Evolutionary conservation across 2,888 invertebrate genomes (phyloP).

Genomic region (Podabrus alpinus): DNA sequence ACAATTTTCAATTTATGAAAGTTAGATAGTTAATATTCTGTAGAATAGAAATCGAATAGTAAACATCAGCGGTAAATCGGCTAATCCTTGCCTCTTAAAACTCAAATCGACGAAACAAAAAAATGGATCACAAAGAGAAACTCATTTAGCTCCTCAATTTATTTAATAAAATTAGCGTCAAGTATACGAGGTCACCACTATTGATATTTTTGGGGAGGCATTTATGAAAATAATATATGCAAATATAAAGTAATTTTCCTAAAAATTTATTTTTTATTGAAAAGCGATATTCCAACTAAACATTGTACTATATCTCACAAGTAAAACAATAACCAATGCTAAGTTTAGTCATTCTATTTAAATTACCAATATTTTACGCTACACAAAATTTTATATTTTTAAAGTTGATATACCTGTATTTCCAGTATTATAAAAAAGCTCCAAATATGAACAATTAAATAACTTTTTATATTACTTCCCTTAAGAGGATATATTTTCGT

Average conservation of each 20-base stretch:
- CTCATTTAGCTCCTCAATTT: slow-evolving; percentile 34
- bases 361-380: not conserved
- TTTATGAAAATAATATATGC: slow-evolving; percentile 40
- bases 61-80: slow-evolving; percentile 29
- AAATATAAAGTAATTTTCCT: slow-evolving; percentile 38
- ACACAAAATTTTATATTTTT: not conserved
- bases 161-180: slow-evolving; percentile 37
- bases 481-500: too few relatives aligned
- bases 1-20: slow-evolving; percentile 9
- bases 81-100: slow-evolving; percentile 23
- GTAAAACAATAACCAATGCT: not conserved
- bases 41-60: not conserved
- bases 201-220: slow-evolving; percentile 37
- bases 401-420: not conserved
- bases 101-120: slow-evolving; percentile 25
- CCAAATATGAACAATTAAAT: not conserved
- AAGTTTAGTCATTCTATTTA: not conserved
- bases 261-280: slow-evolving; percentile 39
- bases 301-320: not conserved
- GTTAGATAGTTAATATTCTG: not conserved
- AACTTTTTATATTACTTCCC: not conserved
- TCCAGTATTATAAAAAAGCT: not conserved
- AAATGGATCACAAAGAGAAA: slow-evolving; percentile 37
- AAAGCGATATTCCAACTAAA: slow-evolving; percentile 25
- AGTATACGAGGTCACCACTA: slow-evolving; percentile 29